Conservation (phyloP, 2,888 invertebrate genomes). For the Poecilus cupreus region DNA sequence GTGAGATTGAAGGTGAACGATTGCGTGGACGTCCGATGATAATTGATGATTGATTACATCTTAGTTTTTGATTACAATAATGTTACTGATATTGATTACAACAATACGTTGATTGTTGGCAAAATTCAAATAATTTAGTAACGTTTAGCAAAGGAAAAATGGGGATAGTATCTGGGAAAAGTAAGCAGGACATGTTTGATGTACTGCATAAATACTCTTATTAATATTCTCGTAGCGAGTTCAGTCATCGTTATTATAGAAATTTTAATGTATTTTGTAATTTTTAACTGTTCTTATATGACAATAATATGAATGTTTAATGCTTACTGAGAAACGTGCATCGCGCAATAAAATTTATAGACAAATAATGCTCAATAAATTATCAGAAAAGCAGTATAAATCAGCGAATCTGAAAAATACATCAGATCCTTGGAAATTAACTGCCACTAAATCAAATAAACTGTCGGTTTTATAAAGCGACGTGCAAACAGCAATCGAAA, state of each 20-base stretch:
- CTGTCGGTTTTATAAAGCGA: not conserved
- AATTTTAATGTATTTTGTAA: not conserved
- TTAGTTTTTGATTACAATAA: too few species aligned
- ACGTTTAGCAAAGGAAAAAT: too few species aligned
- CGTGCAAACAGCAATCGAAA: not conserved
- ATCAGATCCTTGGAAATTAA: constrained; percentile 18
- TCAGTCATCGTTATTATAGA: too few species aligned
- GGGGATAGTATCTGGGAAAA: too few species aligned
- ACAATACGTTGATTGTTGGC: too few species aligned
- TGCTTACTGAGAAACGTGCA: not conserved
- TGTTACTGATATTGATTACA: too few species aligned
- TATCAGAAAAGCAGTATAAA: not conserved
- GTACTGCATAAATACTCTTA: not conserved
- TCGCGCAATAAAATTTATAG: constrained; percentile 8
- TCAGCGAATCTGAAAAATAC: constrained; percentile 3
- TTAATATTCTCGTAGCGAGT: not conserved
- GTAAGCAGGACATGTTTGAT: constrained; percentile 2
- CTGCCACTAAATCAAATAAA: not conserved
- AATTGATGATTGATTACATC: too few species aligned
- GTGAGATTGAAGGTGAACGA: too few species aligned
- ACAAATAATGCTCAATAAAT: constrained; percentile 27
- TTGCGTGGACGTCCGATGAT: too few species aligned
- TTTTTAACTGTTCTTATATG: not conserved
- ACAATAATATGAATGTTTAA: not conserved
- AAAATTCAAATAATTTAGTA: too few species aligned